A percentile compares a stretch with the other conserved stretches of the same genome.
phyloP scores from a whole-genome alignment of 2,888 invertebrate species.

The Acleris literana region DNA sequence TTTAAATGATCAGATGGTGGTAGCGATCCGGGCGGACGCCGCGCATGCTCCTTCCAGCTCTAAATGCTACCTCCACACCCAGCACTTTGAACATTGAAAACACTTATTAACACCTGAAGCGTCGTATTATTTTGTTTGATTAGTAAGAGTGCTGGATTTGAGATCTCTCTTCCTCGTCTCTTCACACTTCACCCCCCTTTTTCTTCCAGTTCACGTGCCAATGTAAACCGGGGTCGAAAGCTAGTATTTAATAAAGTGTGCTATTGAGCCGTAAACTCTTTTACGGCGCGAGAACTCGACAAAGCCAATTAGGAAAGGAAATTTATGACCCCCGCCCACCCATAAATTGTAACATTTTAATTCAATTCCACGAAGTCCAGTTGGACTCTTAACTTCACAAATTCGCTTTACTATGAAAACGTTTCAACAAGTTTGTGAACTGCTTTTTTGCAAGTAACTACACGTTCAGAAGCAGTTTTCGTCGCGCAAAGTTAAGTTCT shows the following conservation, averaged over 20 bases:
- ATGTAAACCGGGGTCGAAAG: conserved; percentile 14
- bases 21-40: too few species aligned
- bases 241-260: conserved; percentile 66
- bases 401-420: conserved; percentile 40
- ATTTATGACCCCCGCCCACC: conserved; percentile 69
- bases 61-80: too few species aligned
- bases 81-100: too few species aligned
- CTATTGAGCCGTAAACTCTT: conserved; percentile 76
- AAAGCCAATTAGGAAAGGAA: conserved; percentile 74
- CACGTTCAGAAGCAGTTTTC: conserved; percentile 2
- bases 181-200: not conserved
- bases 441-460: conserved; percentile 12
- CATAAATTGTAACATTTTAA: conserved; percentile 81
- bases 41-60: too few species aligned
- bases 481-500: not conserved
- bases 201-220: not conserved
- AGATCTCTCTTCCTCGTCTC: too few species aligned
- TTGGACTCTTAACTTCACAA: conserved; percentile 49
- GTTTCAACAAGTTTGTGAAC: conserved; percentile 26
- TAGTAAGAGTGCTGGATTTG: too few species aligned
- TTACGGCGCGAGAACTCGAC: conserved; percentile 68
- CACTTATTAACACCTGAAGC: too few species aligned
- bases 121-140: too few species aligned
- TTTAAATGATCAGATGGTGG: too few species aligned
- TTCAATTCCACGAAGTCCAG: conserved; percentile 68